phyloP scores from a whole-genome alignment of 2,888 invertebrate species.

The Orthonychiurus folsomi region DNA sequence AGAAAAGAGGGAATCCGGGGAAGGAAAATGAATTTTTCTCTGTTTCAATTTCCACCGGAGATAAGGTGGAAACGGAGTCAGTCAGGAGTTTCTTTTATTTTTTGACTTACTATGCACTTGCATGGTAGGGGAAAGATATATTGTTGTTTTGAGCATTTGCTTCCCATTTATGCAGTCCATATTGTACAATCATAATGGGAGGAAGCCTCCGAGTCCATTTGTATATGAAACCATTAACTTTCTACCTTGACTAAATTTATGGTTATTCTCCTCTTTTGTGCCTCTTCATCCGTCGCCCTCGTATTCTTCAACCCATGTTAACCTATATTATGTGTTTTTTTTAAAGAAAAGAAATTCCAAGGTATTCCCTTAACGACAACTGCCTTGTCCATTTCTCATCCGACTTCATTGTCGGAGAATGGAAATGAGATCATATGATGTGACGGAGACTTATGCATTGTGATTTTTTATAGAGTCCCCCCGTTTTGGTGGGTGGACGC shows the following conservation, averaged over 20 bases:
- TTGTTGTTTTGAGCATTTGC: conserved; percentile 1
- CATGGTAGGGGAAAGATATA: neutral
- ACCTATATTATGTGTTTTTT: neutral
- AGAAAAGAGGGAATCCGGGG: neutral
- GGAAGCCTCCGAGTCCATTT: neutral
- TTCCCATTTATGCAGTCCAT: neutral
- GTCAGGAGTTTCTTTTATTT: neutral
- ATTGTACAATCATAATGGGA: neutral
- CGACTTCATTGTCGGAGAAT: too few species aligned
- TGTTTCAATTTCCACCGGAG: conserved; percentile 1
- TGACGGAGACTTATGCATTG: too few species aligned
- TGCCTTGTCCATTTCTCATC: too few species aligned
- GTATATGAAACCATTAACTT: neutral
- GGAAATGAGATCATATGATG: too few species aligned
- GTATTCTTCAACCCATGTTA: neutral
- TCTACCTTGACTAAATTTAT: neutral
- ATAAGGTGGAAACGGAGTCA: neutral
- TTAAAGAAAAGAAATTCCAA: conserved; percentile 1
- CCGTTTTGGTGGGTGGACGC: too few species aligned
- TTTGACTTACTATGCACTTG: neutral
- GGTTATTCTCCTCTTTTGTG: neutral
- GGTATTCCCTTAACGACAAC: too few species aligned
- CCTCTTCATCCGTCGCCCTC: too few species aligned
- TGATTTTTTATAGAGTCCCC: too few species aligned
- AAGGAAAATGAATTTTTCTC: neutral